phyloP scores from a whole-genome alignment of 2,888 invertebrate species.

The Toxonevra muliebris region DNA sequence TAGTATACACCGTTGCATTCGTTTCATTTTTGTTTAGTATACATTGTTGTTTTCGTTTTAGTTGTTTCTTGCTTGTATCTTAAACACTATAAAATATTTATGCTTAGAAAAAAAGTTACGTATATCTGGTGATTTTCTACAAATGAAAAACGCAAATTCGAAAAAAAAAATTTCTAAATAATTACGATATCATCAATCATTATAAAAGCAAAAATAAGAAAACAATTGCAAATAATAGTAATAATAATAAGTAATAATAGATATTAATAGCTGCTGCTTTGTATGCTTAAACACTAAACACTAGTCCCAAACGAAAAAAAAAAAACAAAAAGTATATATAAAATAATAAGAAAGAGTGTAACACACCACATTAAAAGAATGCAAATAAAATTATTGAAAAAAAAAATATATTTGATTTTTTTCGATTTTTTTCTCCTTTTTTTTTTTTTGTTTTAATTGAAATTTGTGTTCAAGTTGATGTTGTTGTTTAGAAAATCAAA shows the following conservation, averaged over 20 bases:
- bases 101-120: slow-evolving; percentile 36
- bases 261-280: slow-evolving; percentile 8
- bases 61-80: slow-evolving; percentile 6
- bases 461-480: no score
- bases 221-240: slow-evolving; percentile 25
- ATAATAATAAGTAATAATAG: slow-evolving; percentile 5
- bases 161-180: slow-evolving; percentile 11
- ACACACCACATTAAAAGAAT: no score
- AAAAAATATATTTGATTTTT: no score
- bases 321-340: neutral
- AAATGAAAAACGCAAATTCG: slow-evolving; percentile 7
- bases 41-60: slow-evolving; percentile 27
- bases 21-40: slow-evolving; percentile 24
- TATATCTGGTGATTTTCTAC: slow-evolving; percentile 31
- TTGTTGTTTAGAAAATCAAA: no score
- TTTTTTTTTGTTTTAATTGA: no score
- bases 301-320: slow-evolving; percentile 26
- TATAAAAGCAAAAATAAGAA: slow-evolving; percentile 36
- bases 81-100: slow-evolving; percentile 30
- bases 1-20: slow-evolving; percentile 33
- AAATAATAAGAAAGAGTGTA: no score
- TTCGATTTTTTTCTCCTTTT: no score
- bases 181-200: slow-evolving; percentile 7
- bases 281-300: slow-evolving; percentile 25
- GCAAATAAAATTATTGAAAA: no score